phyloP scores from a whole-genome alignment of 2,113 vertebrate species.

The Accipiter virgatus region DNA sequence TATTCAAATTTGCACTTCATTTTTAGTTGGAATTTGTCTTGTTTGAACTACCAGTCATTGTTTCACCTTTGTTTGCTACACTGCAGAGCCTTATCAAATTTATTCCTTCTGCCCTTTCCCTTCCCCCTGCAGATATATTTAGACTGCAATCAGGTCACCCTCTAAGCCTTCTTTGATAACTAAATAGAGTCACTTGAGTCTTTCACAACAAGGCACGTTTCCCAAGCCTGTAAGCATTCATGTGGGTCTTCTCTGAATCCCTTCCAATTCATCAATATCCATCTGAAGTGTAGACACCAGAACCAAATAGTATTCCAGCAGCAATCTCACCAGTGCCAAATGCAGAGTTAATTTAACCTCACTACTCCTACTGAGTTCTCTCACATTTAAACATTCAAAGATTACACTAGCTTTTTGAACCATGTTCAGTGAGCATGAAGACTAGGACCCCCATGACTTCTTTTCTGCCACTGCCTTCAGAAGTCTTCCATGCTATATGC shows the following conservation, averaged over 20 bases:
- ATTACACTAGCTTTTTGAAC: background rate
- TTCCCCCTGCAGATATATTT: background rate
- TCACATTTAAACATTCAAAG: background rate
- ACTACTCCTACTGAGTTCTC: background rate
- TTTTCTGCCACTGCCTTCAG: background rate
- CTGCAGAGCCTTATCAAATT: background rate
- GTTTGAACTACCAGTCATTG: background rate
- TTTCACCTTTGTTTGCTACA: slow-evolving; percentile 1
- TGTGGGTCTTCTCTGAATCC: slow-evolving; percentile 30
- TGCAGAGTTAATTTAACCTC: slow-evolving; percentile 26
- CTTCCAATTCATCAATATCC: slow-evolving; percentile 58
- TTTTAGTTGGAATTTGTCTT: background rate
- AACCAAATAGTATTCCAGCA: slow-evolving; percentile 4
- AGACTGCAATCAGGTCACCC: slow-evolving; percentile 11
- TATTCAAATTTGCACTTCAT: background rate
- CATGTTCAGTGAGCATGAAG: background rate
- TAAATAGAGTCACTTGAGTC: background rate
- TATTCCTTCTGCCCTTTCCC: background rate
- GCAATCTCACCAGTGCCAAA: slow-evolving; percentile 24
- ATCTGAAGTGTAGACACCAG: slow-evolving; percentile 44
- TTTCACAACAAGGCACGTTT: background rate
- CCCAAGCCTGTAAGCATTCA: slow-evolving; percentile 29
- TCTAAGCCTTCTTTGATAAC: slow-evolving; percentile 14
- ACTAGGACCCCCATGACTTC: background rate
- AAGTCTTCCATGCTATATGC: background rate